phyloP scores from a whole-genome alignment of 2,888 invertebrate genomes.

The Tenthredo amoena region DNA sequence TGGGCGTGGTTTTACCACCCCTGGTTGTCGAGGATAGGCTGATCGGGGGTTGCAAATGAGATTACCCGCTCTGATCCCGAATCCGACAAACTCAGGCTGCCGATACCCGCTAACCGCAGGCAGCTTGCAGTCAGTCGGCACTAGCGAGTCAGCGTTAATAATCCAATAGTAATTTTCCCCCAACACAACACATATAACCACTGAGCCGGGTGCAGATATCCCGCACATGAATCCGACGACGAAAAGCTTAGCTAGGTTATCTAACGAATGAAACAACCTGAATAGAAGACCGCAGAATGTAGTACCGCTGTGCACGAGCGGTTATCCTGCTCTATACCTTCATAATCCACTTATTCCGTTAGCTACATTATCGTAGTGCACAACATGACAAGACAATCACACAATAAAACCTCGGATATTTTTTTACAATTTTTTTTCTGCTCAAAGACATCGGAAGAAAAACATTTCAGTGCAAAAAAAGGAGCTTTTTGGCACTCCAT shows the following conservation, averaged over 20 bases:
- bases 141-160: slow-evolving; percentile 66
- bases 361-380: slow-evolving; percentile 15
- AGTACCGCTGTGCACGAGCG: slow-evolving; percentile 13
- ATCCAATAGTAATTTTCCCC: slow-evolving; percentile 74
- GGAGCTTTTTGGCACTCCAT: not conserved
- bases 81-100: slow-evolving; percentile 75
- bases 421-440: not conserved
- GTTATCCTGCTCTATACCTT: slow-evolving; percentile 27
- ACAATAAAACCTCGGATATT: not conserved
- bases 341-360: slow-evolving; percentile 20
- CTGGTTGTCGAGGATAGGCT: slow-evolving; percentile 74
- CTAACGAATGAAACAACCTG: slow-evolving; percentile 59
- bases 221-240: slow-evolving; percentile 45
- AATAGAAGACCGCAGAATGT: slow-evolving; percentile 66
- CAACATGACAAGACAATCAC: not conserved
- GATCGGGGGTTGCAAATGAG: slow-evolving; percentile 76
- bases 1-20: slow-evolving; percentile 76
- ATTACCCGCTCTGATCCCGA: slow-evolving; percentile 76
- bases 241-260: slow-evolving; percentile 55
- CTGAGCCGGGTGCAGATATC: slow-evolving; percentile 30
- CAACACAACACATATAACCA: slow-evolving; percentile 57
- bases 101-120: slow-evolving; percentile 75
- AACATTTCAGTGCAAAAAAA: not conserved
- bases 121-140: slow-evolving; percentile 45
- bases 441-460: not conserved